phyloP scores from a whole-genome alignment of 2,888 invertebrate species.

The Cartodere bifasciata region DNA sequence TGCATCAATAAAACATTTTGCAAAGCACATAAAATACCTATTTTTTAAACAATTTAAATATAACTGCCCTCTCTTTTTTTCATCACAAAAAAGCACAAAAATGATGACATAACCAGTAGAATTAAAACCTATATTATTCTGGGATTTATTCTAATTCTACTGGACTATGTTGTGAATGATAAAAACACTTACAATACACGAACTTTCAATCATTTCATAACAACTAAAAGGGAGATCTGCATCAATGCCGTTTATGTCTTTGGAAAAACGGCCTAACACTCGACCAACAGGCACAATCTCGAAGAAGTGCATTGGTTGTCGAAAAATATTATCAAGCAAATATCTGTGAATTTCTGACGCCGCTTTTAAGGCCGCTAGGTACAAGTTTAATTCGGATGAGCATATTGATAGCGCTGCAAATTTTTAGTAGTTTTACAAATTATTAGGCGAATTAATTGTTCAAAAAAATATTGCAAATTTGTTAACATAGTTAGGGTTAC shows the following conservation, averaged over 20 bases:
- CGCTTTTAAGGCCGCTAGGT: slow-evolving; percentile 46
- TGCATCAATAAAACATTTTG: slow-evolving; percentile 1
- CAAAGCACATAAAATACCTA: too few relatives aligned
- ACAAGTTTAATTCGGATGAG: slow-evolving; percentile 42
- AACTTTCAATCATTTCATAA: slow-evolving; percentile 34
- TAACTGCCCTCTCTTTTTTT: too few relatives aligned
- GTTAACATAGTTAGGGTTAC: too few relatives aligned
- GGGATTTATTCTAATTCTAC: too few relatives aligned
- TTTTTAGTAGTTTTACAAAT: too few relatives aligned
- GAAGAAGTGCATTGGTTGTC: slow-evolving; percentile 55
- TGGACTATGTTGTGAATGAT: too few relatives aligned
- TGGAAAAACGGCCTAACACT: slow-evolving; percentile 54
- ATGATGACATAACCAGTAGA: too few relatives aligned
- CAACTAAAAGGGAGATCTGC: slow-evolving; percentile 42
- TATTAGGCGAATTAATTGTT: too few relatives aligned
- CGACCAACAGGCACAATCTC: slow-evolving; percentile 57
- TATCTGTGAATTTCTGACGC: slow-evolving; percentile 45
- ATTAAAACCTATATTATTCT: too few relatives aligned
- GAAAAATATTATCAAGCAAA: slow-evolving; percentile 44
- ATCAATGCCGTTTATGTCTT: slow-evolving; percentile 54
- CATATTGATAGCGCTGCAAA: slow-evolving; percentile 38
- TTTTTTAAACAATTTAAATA: slow-evolving; percentile 23
- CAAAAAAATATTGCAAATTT: too few relatives aligned
- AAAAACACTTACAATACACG: slow-evolving; percentile 30
- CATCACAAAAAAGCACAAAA: too few relatives aligned